These are phyloP conservation scores for Argya squamiceps DNA, from an alignment of 2,797 vertebrate species.

Conservation along the genomic window DNA sequence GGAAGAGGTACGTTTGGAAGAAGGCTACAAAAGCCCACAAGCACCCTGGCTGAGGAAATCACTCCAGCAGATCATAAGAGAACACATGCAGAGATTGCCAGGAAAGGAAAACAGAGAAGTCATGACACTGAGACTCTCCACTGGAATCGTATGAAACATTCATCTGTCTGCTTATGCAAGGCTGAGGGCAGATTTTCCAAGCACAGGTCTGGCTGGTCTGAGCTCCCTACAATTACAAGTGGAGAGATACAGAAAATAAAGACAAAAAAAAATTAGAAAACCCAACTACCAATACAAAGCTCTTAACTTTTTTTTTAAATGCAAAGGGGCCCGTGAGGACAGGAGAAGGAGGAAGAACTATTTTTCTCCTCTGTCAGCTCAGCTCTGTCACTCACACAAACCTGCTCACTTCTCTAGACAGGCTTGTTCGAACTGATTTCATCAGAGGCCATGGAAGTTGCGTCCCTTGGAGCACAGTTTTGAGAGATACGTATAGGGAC, in stretches of 20 bases:
- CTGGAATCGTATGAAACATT: rapidly evolving
- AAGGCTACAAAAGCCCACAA: background rate
- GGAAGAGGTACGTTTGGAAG: background rate
- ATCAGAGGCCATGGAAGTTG: background rate
- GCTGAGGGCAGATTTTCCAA: background rate
- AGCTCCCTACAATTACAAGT: background rate
- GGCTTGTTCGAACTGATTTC: background rate
- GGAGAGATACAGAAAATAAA: background rate
- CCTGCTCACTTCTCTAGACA: background rate
- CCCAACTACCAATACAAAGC: background rate
- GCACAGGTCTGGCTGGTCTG: background rate
- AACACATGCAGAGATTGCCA: background rate
- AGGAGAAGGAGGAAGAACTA: background rate
- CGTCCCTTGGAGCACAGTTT: background rate
- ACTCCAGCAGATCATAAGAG: background rate
- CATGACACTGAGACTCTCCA: background rate
- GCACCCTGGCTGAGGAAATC: background rate
- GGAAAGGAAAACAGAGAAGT: background rate
- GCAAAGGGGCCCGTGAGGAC: background rate
- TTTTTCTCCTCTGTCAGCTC: background rate
- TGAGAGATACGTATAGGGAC: rapidly evolving
- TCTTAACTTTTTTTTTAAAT: background rate
- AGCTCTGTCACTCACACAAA: background rate
- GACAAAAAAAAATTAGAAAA: too few species aligned
- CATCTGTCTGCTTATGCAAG: background rate